Base-by-base conservation (phyloP, 1,140 invertebrate genomes). In the Zaprionus capensis region DNA sequence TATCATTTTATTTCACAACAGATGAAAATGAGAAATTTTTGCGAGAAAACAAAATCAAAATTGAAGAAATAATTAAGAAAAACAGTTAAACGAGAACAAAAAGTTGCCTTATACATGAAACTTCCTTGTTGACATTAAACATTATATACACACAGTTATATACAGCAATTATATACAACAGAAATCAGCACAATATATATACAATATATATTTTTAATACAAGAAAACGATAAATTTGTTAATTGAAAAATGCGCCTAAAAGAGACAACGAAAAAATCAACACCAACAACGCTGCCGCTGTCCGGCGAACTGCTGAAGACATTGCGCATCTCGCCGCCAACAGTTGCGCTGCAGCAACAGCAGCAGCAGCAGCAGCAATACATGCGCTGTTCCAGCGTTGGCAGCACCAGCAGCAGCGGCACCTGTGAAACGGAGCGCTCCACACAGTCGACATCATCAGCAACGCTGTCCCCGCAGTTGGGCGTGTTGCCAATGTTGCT, bases 351-450 rank as follows among this genome's bases (percentile, higher is more conserved):
- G 12, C 78, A 76, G 2, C 73, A 67, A 7, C 79, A 78, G 6
- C 62, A 58, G 12, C 77, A 79, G 7, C 75, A 69, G 28, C 71
- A 80, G 17, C 68, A 80, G 2, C 38, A 73, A 11, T 55, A 66
- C 7, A 11, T 51, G 4, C 85, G 91, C 65, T 91, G 91, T 75
- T 91, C 91, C 24, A 92, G 91, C 71, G 91, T 91, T 46, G 91
- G 91, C 78, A 92, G 91, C 71, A 92, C 91, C 53, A 85, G 84
- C 77, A 92, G 91, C 72, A 85, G 84, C 74, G 90, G 91, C 65
- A 88, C 85, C 76, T 91, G 88, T 69, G 91, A 92, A 72, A 91
- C 91, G 58, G 84, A 90, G 62, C 84, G 73, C 57, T 92, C 76
- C 71, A 79, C 71, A 55, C 90, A 68, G 24, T 90, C 73, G n/a